A percentile compares a stretch with the other conserved stretches of the same genome.
phyloP scores from a whole-genome alignment of 2,113 vertebrate species.

The Tragelaphus scriptus region DNA sequence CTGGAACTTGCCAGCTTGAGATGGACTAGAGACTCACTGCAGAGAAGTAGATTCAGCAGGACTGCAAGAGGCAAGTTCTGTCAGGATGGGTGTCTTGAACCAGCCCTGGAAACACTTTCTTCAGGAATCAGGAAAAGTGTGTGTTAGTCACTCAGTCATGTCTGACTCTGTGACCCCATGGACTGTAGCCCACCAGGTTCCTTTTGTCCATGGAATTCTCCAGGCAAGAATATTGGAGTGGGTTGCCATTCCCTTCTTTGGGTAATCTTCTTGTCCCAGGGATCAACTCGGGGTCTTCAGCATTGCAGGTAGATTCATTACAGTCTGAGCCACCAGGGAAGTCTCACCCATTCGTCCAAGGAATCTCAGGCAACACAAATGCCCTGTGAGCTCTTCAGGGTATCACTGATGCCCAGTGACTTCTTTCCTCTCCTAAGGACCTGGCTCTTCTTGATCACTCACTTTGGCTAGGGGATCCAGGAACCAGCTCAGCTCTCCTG shows the following conservation, averaged over 20 bases:
- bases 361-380: neutral
- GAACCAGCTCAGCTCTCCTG: neutral
- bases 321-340: neutral
- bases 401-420: rapidly evolving
- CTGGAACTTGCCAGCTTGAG: neutral
- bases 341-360: rapidly evolving
- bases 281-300: neutral
- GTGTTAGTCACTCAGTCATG: neutral
- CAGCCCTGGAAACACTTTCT: neutral
- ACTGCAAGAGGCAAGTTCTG: rapidly evolving
- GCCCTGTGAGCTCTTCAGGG: neutral
- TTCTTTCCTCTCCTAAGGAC: neutral
- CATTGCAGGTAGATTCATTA: neutral
- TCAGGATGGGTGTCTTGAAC: neutral
- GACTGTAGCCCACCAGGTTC: neutral
- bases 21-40: neutral
- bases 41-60: neutral
- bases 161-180: neutral
- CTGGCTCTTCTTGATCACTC: neutral
- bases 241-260: neutral
- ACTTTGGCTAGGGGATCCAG: neutral
- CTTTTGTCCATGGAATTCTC: neutral
- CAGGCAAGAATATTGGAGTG: neutral
- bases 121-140: neutral
- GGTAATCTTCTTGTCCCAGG: neutral